Evolutionary conservation across 35 echinoderm and acorn worm species (phyloP).

Genomic region (Eucidaris tribuloides): DNA sequence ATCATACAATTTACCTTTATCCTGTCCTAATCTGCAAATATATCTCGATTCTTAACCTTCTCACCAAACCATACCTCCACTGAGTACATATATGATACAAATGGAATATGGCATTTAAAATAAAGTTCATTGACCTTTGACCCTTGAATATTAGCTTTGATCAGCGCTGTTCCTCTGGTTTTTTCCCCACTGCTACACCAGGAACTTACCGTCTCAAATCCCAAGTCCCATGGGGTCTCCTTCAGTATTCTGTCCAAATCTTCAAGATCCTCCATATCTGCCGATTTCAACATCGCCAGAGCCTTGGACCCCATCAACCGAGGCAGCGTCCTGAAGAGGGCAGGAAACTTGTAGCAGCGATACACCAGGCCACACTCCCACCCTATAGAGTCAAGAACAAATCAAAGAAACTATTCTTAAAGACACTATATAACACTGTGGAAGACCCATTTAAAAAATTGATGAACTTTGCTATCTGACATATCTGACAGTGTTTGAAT

Average conservation of each 20-base stretch:
- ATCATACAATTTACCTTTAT: no score
- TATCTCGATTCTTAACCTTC: not conserved
- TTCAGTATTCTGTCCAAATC: not conserved
- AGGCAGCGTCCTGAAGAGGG: conserved; percentile 1
- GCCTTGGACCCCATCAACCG: not conserved
- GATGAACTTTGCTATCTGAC: no score
- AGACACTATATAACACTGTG: no score
- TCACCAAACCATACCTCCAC: not conserved
- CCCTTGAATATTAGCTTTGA: not conserved
- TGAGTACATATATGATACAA: no score
- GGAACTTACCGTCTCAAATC: not conserved
- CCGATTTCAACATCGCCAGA: not conserved
- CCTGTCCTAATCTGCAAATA: not conserved
- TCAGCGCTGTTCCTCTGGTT: not conserved
- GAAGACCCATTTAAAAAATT: no score
- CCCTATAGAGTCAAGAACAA: no score
- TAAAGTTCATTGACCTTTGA: not conserved
- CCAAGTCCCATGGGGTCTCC: not conserved
- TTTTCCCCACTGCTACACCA: not conserved
- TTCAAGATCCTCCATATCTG: not conserved
- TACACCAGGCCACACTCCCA: no score
- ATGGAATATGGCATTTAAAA: not conserved
- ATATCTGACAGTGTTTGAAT: no score
- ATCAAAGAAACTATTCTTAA: no score
- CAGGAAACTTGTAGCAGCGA: not conserved